phyloP scores from a whole-genome alignment of 2,113 vertebrate genomes.

The Hystrix cristata region DNA sequence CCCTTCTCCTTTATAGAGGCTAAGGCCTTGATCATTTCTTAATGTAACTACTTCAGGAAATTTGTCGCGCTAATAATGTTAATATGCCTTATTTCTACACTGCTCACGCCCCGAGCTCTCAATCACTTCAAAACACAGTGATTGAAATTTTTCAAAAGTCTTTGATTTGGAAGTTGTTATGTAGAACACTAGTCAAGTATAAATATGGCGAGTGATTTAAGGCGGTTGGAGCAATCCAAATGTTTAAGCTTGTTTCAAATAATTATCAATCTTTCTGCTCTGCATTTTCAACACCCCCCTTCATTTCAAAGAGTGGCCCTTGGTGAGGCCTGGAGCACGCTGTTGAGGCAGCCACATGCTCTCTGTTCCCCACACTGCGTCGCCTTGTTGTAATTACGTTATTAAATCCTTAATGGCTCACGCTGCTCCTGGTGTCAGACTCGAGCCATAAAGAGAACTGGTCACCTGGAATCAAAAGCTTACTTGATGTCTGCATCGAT shows the following conservation, averaged over 20 bases:
- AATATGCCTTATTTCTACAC: constrained; percentile 85
- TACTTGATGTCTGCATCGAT: background rate
- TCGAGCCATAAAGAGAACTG: constrained; percentile 44
- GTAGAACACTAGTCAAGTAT: constrained; percentile 79
- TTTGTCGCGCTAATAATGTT: constrained; percentile 85
- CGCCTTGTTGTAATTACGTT: constrained; percentile 65
- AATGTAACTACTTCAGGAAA: constrained; percentile 85
- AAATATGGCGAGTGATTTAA: constrained; percentile 72
- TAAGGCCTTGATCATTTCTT: constrained; percentile 84
- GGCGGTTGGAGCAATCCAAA: constrained; percentile 66
- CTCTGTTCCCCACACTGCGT: constrained; percentile 60
- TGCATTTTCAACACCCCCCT: constrained; percentile 73
- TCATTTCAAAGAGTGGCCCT: constrained; percentile 80
- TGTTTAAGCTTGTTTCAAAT: constrained; percentile 77
- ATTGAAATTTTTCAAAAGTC: constrained; percentile 78
- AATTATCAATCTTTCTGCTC: constrained; percentile 80
- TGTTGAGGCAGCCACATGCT: constrained; percentile 67
- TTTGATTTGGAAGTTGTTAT: constrained; percentile 83
- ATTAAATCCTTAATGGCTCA: constrained; percentile 58
- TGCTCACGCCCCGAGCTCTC: constrained; percentile 83
- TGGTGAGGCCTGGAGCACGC: constrained; percentile 64
- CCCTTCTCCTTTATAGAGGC: constrained; percentile 64
- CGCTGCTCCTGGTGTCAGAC: constrained; percentile 24
- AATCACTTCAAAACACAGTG: constrained; percentile 83
- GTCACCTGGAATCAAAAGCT: constrained; percentile 32